These are phyloP conservation scores for Perca schrenkii DNA, from an alignment of 2,113 vertebrate genomes.

Conservation along the genomic window DNA sequence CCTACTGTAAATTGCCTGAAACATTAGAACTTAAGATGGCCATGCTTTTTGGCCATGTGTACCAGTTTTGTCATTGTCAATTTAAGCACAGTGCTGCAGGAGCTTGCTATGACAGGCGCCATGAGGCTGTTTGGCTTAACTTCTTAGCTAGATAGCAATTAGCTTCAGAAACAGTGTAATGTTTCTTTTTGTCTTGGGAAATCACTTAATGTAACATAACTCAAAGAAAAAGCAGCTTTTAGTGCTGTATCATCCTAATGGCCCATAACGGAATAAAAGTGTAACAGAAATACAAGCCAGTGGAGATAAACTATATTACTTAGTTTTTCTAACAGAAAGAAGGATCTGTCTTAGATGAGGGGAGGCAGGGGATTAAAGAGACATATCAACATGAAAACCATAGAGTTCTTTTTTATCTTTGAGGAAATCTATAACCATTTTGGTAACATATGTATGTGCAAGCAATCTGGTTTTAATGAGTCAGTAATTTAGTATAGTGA, in stretches of 20 bases:
- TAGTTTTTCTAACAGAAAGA: not conserved
- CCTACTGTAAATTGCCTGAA: not conserved
- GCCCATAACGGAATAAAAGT: not conserved
- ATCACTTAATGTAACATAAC: not conserved
- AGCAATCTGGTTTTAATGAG: slow-evolving; percentile 22
- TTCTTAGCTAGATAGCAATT: not conserved
- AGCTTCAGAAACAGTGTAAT: not conserved
- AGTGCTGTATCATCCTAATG: not conserved
- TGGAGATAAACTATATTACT: not conserved
- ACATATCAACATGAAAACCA: slow-evolving; percentile 1
- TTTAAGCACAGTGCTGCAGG: not conserved
- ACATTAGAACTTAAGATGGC: not conserved
- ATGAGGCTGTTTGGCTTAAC: not conserved
- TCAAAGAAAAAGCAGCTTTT: not conserved
- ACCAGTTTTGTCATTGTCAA: not conserved
- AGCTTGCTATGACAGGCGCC: not conserved
- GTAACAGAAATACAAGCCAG: not conserved
- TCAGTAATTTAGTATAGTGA: slow-evolving; percentile 24
- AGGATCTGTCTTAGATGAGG: not conserved
- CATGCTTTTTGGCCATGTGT: not conserved
- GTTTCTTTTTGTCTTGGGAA: not conserved
- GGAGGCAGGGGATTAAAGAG: not conserved
- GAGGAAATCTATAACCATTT: not conserved
- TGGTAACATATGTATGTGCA: slow-evolving; percentile 8
- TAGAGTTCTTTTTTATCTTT: not conserved